A percentile compares a stretch with the other conserved stretches of the same genome.
Conservation (phyloP, 2,113 vertebrate species). For the Varanus komodoensis region DNA sequence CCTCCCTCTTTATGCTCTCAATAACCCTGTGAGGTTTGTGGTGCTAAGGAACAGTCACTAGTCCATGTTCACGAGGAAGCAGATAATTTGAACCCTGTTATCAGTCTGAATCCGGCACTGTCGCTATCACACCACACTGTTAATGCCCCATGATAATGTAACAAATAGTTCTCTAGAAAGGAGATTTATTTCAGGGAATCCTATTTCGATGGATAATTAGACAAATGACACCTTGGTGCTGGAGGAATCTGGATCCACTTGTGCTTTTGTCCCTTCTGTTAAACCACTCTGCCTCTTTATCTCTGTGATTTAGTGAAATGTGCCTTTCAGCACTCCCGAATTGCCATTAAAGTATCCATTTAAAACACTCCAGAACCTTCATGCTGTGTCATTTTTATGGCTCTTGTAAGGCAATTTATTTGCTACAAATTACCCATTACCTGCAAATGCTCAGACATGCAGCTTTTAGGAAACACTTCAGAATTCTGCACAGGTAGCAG, state of each 20-base stretch:
- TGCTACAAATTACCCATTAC: not conserved
- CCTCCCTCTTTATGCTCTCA: not conserved
- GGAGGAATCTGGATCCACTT: slow-evolving; percentile 8
- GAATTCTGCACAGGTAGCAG: not conserved
- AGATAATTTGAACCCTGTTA: not conserved
- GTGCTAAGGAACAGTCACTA: not conserved
- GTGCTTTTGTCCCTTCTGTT: slow-evolving; percentile 37
- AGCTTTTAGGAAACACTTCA: not conserved
- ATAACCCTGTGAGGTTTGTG: not conserved
- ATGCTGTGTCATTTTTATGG: not conserved
- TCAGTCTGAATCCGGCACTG: not conserved
- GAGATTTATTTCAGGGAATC: not conserved
- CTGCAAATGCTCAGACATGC: not conserved
- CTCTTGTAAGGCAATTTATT: slow-evolving; percentile 7
- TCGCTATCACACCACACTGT: not conserved
- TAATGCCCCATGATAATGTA: not conserved
- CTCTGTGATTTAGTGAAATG: slow-evolving; percentile 55
- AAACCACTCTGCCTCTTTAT: slow-evolving; percentile 34
- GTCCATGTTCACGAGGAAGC: not conserved
- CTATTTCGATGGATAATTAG: not conserved
- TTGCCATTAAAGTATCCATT: slow-evolving; percentile 55
- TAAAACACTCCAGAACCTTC: slow-evolving; percentile 63
- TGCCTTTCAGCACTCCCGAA: slow-evolving; percentile 60
- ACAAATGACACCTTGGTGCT: slow-evolving; percentile 53
- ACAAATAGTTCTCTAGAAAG: not conserved